These are phyloP conservation scores for Cyrtorhinus lividipennis DNA, from an alignment of 1,140 invertebrate species.

Conservation along the genomic window DNA sequence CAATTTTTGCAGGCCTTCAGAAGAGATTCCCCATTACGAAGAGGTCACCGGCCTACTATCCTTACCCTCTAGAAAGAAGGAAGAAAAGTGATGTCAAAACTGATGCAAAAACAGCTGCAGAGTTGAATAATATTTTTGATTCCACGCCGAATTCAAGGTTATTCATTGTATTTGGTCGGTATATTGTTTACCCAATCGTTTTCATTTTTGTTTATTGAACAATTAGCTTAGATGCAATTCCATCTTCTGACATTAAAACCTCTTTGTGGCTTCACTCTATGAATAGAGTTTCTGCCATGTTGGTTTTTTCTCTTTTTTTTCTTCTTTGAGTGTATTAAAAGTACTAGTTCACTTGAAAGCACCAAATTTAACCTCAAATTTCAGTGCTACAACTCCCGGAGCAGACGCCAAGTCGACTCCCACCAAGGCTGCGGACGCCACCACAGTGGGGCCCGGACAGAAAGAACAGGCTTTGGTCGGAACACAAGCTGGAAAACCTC, in stretches of 20 bases:
- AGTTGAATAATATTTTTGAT: constrained; percentile 25
- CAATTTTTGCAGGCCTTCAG: constrained; percentile 13
- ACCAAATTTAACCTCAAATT: too few species aligned
- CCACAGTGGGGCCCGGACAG: constrained; percentile 4
- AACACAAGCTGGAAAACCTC: constrained; percentile 17
- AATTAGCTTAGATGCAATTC: too few species aligned
- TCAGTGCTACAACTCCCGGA: neutral
- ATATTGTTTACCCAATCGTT: neutral
- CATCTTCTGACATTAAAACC: too few species aligned
- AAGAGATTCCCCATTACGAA: constrained; percentile 24
- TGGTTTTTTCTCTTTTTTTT: too few species aligned
- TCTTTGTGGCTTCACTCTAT: too few species aligned
- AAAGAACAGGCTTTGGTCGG: constrained; percentile 17
- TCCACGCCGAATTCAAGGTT: constrained; percentile 3
- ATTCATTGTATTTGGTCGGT: neutral
- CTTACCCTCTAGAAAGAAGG: constrained; percentile 3
- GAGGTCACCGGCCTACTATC: constrained; percentile 17
- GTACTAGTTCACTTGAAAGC: too few species aligned
- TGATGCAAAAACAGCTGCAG: constrained; percentile 24
- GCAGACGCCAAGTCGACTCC: constrained; percentile 9
- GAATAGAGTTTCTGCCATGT: too few species aligned
- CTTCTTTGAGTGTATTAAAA: too few species aligned
- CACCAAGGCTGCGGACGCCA: neutral
- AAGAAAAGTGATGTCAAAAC: constrained; percentile 20
- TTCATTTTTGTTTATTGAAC: too few species aligned